Evolutionary conservation across 2,113 vertebrate species (phyloP).

Genomic region (Pomatostomus ruficeps): DNA sequence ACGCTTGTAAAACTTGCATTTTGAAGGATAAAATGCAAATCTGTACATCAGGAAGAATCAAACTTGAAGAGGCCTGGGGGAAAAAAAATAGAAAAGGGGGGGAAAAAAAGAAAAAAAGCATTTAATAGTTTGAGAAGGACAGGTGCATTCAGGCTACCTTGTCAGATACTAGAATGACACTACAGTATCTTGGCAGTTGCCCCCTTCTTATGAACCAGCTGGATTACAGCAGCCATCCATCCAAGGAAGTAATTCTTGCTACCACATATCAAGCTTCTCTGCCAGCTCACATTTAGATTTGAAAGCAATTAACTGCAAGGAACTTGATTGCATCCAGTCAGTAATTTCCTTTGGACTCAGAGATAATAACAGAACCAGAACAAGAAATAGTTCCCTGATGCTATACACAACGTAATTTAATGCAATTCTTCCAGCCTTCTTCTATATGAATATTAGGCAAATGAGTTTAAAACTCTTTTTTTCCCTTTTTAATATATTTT

Average conservation of each 20-base stretch:
- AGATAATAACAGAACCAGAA: conserved; percentile 8
- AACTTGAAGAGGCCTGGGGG: neutral
- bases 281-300: conserved; percentile 10
- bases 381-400: neutral
- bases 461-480: neutral
- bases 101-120: neutral
- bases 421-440: neutral
- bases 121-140: neutral
- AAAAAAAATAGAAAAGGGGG: accelerated
- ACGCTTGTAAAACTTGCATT: neutral
- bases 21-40: neutral
- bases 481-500: neutral
- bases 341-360: conserved; percentile 23
- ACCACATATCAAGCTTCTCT: neutral
- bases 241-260: neutral
- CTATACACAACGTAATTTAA: neutral
- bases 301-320: conserved; percentile 33
- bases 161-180: neutral
- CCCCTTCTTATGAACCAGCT: neutral
- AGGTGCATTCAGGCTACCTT: neutral
- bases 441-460: neutral
- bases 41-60: neutral
- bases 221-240: neutral
- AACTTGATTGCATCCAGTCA: conserved; percentile 22
- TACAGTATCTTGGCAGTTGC: neutral